These are phyloP conservation scores for Coelopa frigida DNA, from an alignment of 1,140 invertebrate genomes.

Conservation along the genomic window DNA sequence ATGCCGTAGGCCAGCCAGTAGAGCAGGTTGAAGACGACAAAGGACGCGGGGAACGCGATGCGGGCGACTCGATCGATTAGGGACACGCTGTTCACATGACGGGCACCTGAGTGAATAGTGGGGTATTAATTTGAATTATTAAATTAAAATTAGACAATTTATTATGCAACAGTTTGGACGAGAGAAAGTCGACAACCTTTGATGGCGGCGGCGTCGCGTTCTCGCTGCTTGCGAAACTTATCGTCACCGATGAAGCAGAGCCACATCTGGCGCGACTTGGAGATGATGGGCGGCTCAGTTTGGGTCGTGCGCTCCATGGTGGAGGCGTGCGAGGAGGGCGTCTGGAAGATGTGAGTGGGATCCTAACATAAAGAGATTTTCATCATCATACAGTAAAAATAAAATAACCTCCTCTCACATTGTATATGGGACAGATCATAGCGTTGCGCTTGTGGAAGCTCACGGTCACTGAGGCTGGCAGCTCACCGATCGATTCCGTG, in stretches of 20 bases:
- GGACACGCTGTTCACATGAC: slow-evolving; percentile 80
- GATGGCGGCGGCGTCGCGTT: slow-evolving; percentile 61
- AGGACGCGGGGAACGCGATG: slow-evolving; percentile 79
- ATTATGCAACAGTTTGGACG: no score
- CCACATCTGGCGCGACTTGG: slow-evolving; percentile 68
- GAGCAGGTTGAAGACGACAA: slow-evolving; percentile 73
- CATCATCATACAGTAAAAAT: no score
- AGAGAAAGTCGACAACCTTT: no score
- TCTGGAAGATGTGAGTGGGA: slow-evolving; percentile 39
- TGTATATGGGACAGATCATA: slow-evolving; percentile 56
- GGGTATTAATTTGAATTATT: no score
- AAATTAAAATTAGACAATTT: no score
- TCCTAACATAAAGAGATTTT: slow-evolving; percentile 37
- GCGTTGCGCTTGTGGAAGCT: slow-evolving; percentile 46
- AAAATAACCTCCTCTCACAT: slow-evolving; percentile 36
- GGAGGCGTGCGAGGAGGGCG: slow-evolving; percentile 28
- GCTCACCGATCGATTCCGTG: slow-evolving; percentile 18
- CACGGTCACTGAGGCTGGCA: slow-evolving; percentile 15
- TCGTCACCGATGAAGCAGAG: slow-evolving; percentile 74
- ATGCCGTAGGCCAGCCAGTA: slow-evolving; percentile 65
- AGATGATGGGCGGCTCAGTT: slow-evolving; percentile 61
- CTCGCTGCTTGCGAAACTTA: slow-evolving; percentile 64
- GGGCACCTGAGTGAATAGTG: slow-evolving; percentile 39
- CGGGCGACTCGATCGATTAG: slow-evolving; percentile 78
- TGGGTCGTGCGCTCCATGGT: slow-evolving; percentile 76